A percentile compares a stretch with the other conserved stretches of the same genome.
These are phyloP conservation scores for Euproctis similis DNA, from an alignment of 2,888 invertebrate genomes.

Conservation along the genomic window DNA sequence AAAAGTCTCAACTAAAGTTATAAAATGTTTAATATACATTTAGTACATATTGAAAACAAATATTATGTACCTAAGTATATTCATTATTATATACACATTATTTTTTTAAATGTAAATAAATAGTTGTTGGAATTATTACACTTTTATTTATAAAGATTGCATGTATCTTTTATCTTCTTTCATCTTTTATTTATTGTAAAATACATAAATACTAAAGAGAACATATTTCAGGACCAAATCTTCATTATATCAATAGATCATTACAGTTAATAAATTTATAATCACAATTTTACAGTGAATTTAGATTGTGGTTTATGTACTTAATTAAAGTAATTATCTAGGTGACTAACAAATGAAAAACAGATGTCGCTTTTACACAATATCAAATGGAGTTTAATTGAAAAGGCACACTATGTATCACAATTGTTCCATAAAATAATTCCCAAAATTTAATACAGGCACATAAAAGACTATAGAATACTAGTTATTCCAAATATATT, in stretches of 20 bases:
- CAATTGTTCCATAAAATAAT: slow-evolving; percentile 12
- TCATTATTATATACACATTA: slow-evolving; percentile 61
- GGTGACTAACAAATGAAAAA: no score
- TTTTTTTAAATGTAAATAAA: slow-evolving; percentile 59
- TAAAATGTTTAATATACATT: slow-evolving; percentile 62
- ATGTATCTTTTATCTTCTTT: no score
- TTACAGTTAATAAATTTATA: no score
- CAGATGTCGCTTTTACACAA: no score
- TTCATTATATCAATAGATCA: slow-evolving; percentile 25
- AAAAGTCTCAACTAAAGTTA: slow-evolving; percentile 29
- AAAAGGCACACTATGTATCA: slow-evolving; percentile 25
- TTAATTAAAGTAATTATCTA: no score
- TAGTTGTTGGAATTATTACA: slow-evolving; percentile 56
- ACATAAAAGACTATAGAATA: no score
- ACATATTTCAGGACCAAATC: slow-evolving; percentile 41
- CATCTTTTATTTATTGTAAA: no score
- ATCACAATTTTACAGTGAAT: slow-evolving; percentile 47
- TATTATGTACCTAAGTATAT: slow-evolving; percentile 55
- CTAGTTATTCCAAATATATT: no score
- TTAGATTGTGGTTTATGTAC: no score
- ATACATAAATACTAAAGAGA: no score
- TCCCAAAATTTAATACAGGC: slow-evolving; percentile 8
- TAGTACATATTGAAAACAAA: slow-evolving; percentile 63
- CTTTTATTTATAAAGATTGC: slow-evolving; percentile 33
- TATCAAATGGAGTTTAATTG: slow-evolving; percentile 5